Percentiles rank a stretch among this genome's conserved stretches.
phyloP scores from a whole-genome alignment of 37 sponge, comb jelly and placozoan genomes.

The Hormiphora californensis region DNA sequence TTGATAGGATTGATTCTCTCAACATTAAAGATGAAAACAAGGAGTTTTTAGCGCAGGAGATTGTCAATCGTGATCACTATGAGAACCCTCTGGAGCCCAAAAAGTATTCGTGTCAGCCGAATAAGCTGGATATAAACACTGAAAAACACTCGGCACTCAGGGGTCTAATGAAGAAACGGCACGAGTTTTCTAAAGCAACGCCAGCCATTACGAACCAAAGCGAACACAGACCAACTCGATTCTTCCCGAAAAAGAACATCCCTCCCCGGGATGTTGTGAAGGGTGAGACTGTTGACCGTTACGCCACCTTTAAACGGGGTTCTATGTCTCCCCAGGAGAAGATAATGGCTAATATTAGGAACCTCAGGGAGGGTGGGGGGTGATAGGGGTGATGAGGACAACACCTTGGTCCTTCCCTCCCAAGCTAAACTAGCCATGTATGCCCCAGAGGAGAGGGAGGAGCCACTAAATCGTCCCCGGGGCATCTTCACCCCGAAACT shows the following conservation, averaged over 20 bases:
- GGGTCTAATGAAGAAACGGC: constrained; percentile 4
- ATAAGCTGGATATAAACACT: neutral
- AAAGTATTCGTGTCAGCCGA: neutral
- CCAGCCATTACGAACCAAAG: neutral
- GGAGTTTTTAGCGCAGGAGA: neutral
- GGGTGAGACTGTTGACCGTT: constrained; percentile 12
- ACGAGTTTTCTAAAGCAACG: neutral
- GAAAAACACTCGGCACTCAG: constrained; percentile 31
- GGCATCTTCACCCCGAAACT: constrained; percentile 20
- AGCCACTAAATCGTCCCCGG: neutral
- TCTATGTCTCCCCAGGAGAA: constrained; percentile 23
- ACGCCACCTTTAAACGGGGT: neutral
- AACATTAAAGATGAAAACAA: constrained; percentile 50
- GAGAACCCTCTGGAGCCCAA: constrained; percentile 5
- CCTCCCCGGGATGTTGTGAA: constrained; percentile 8
- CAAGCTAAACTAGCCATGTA: neutral
- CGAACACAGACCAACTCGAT: neutral
- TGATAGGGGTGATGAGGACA: no score
- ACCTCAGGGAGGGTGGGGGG: constrained; percentile 44
- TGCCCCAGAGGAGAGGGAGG: neutral
- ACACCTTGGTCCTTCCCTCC: neutral
- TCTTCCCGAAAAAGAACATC: neutral
- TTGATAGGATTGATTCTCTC: constrained; percentile 16
- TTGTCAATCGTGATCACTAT: neutral
- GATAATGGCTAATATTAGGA: constrained; percentile 42